Percentiles rank a stretch among this genome's conserved stretches.
Conservation (phyloP, 2,113 vertebrate genomes). For the Desmodus rotundus region DNA sequence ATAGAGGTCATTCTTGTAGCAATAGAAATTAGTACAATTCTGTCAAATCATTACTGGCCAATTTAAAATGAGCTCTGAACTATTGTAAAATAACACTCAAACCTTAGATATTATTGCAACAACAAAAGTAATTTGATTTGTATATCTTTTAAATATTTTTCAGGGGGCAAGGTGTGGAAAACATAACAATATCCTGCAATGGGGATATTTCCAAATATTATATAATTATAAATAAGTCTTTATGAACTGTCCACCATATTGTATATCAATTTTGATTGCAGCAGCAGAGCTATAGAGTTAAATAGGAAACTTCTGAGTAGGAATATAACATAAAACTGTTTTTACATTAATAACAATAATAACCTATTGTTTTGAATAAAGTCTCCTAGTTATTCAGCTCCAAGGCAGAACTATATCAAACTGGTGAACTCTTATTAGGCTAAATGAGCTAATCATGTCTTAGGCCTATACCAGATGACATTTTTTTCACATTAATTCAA, state of each 20-base stretch:
- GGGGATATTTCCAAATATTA: not conserved
- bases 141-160: not conserved
- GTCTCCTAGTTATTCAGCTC: not conserved
- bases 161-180: not conserved
- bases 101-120: not conserved
- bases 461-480: not conserved
- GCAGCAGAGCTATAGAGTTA: not conserved
- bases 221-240: not conserved
- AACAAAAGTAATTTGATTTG: not conserved
- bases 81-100: not conserved
- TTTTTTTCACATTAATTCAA: not conserved
- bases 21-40: not conserved
- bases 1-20: not conserved
- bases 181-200: not conserved
- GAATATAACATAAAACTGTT: not conserved
- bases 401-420: not conserved
- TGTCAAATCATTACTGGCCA: not conserved
- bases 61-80: not conserved
- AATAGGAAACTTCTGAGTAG: not conserved
- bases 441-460: not conserved
- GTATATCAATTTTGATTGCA: not conserved
- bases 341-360: not conserved
- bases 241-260: not conserved
- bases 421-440: not conserved
- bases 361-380: not conserved